Evolutionary conservation across 2,797 vertebrate species (phyloP), one percentile per base, ranked within the genome.

Genomic region (Sebastes melanostomus): DNA sequence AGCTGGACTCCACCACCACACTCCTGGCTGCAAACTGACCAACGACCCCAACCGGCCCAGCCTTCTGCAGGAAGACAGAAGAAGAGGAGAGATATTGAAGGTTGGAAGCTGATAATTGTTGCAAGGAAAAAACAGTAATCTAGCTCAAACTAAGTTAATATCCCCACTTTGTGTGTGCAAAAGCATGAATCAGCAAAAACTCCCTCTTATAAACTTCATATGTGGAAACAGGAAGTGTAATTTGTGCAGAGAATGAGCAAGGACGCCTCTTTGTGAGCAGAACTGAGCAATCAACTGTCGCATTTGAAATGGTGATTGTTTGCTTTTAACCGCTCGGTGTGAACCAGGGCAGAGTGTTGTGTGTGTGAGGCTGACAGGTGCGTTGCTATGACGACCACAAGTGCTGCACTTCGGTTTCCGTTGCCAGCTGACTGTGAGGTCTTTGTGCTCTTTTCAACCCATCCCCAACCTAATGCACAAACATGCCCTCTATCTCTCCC

Each of bases 11-110:
- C 98, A 4, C 97, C 98, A 1, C 98, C 98, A 18, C 98, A 99
- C 89, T 99, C 98, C 90, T 96, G 96, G 91, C 97, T 99, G 94
- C 98, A 99, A 60, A 97, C 98, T 0, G 98, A 97, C 98, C 98
- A 99, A 80, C 96, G 94, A 5, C 96, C 97, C 98, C 98, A 99
- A 0, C 96, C 87, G 60, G 96, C 97, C 98, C 98, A 99, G 85
- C 97, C 97, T 72, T 97, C 98, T 96, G 94, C 77, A 83, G 38
- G 0, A 36, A 1, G 34, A 78, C 32, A 81, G 2, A 32, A 66
- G 4, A 24, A 54, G 66, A 73, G 27, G 24, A 56, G 16, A 77
- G 8, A 52, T 3, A 18, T 16, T 82, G 13, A 88, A 65, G 8
- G 50, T 11, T 32, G 36, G n/a, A 81, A 78, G 72, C 4, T 62